A percentile compares a stretch with the other conserved stretches of the same genome.
These are phyloP conservation scores for Chloebia gouldiae DNA, from an alignment of 2,113 vertebrate genomes.

Conservation along the genomic window DNA sequence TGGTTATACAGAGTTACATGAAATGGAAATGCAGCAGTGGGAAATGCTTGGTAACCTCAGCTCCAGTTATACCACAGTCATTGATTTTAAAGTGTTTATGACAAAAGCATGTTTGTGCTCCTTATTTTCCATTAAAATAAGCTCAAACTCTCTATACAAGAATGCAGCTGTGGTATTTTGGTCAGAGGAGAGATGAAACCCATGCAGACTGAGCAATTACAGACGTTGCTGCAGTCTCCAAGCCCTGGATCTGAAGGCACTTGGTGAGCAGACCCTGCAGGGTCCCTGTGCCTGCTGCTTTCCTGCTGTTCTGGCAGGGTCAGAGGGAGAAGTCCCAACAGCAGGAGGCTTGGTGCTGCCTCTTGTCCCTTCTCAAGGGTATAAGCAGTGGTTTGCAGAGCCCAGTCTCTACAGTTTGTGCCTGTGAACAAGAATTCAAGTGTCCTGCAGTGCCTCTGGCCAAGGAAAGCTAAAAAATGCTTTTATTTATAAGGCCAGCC, in stretches of 20 bases:
- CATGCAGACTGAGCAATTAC: background rate
- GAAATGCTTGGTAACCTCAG: background rate
- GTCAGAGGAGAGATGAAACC: background rate
- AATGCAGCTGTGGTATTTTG: background rate
- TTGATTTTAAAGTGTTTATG: conserved; percentile 29
- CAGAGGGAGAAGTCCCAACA: background rate
- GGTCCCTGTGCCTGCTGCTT: background rate
- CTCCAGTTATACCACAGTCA: background rate
- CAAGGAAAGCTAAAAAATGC: background rate
- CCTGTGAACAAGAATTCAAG: background rate
- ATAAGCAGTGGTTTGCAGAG: background rate
- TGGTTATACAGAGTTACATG: background rate
- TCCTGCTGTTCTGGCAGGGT: background rate
- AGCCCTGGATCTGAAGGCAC: background rate
- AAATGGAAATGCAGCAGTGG: conserved; percentile 1
- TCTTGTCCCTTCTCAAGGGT: background rate
- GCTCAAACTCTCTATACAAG: background rate
- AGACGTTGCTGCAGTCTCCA: background rate
- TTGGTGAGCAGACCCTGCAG: background rate
- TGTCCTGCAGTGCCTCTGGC: background rate
- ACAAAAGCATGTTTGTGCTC: background rate
- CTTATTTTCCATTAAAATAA: conserved; percentile 18
- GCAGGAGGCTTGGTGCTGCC: background rate
- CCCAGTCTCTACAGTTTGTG: background rate
- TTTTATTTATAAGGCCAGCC: background rate